These are phyloP conservation scores for Collichthys lucidus DNA, from an alignment of 2,113 vertebrate species.

Conservation along the genomic window DNA sequence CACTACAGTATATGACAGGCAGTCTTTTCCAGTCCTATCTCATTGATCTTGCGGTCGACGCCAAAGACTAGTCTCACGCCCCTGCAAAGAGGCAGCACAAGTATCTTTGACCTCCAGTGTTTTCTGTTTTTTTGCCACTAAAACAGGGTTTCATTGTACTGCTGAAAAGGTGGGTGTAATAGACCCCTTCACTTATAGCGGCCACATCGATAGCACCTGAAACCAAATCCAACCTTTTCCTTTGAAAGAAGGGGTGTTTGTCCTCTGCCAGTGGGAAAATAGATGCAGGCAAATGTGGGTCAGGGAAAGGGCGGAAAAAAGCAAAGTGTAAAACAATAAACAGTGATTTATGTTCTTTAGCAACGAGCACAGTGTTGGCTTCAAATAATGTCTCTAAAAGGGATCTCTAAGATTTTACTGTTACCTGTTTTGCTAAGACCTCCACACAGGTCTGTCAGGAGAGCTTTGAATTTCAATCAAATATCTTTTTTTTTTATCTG, in stretches of 20 bases:
- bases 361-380: not conserved
- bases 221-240: conserved; percentile 74
- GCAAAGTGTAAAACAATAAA: conserved; percentile 32
- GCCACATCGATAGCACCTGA: conserved; percentile 72
- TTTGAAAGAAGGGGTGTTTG: conserved; percentile 70
- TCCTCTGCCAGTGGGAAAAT: conserved; percentile 72
- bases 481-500: not conserved
- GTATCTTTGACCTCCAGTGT: conserved; percentile 68
- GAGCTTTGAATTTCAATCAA: not conserved
- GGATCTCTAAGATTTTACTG: not conserved
- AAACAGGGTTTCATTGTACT: conserved; percentile 80
- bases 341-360: conserved; percentile 35
- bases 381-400: conserved; percentile 12
- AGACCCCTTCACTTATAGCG: conserved; percentile 63
- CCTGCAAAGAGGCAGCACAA: conserved; percentile 30
- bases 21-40: conserved; percentile 29
- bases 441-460: not conserved
- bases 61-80: conserved; percentile 61
- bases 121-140: conserved; percentile 42
- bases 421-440: not conserved
- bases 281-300: conserved; percentile 67
- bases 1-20: not conserved
- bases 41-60: conserved; percentile 36
- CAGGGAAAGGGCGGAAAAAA: conserved; percentile 52
- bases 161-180: conserved; percentile 72